Evolutionary conservation across 2,797 vertebrate genomes (phyloP).

Genomic region (Coranthus polyacanthus): DNA sequence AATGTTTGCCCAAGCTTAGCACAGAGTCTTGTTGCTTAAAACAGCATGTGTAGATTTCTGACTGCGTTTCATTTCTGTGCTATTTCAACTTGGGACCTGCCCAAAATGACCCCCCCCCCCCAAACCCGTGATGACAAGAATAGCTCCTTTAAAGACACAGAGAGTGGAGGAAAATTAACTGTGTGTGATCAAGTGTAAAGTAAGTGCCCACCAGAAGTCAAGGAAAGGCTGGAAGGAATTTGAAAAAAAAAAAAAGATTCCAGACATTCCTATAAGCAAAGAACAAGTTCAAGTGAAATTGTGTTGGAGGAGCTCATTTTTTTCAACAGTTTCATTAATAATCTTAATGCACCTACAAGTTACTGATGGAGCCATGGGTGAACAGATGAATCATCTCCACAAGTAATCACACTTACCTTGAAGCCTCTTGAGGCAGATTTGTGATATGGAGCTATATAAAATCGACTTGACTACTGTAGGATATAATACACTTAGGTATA

Average conservation of each 20-base stretch:
- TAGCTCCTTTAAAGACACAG: conserved; percentile 64
- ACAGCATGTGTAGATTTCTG: conserved; percentile 63
- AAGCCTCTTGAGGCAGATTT: no score
- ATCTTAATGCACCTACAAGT: conserved; percentile 1
- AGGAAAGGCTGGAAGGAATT: conserved; percentile 48
- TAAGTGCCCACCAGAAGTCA: conserved; percentile 34
- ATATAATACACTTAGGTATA: not conserved
- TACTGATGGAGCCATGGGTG: not conserved
- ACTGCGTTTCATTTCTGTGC: conserved; percentile 62
- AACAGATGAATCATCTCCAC: conserved; percentile 8
- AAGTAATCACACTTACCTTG: not conserved
- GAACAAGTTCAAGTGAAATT: conserved; percentile 28
- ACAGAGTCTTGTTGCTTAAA: conserved; percentile 65
- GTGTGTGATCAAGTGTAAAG: conserved; percentile 64
- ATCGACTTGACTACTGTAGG: not conserved
- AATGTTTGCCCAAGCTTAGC: conserved; percentile 80
- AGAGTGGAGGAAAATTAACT: conserved; percentile 56
- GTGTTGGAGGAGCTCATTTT: conserved; percentile 1
- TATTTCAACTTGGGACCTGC: conserved; percentile 63
- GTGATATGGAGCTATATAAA: no score
- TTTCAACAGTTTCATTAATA: conserved; percentile 6
- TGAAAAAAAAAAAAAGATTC: conserved; percentile 53
- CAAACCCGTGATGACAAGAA: conserved; percentile 65
- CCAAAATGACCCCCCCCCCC: conserved; percentile 45
- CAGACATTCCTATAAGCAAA: conserved; percentile 58